A percentile compares a stretch with the other conserved stretches of the same genome.
Evolutionary conservation across 2,113 vertebrate species (phyloP).

Genomic region (Leptodactylus fuscus): DNA sequence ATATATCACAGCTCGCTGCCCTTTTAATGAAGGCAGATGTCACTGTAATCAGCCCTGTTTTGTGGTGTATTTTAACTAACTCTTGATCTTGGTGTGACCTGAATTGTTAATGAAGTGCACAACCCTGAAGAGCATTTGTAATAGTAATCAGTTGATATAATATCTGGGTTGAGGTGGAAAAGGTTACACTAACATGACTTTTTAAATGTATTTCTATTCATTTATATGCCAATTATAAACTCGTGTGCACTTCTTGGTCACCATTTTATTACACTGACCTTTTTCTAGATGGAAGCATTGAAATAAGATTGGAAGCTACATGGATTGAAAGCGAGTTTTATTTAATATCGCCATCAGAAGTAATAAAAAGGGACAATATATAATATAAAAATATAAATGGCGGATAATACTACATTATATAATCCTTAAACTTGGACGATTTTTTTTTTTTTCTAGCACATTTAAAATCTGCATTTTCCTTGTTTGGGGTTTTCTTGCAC

Average conservation of each 20-base stretch:
- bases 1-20: neutral
- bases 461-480: neutral
- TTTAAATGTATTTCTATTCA: slow-evolving; percentile 39
- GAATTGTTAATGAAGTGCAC: slow-evolving; percentile 43
- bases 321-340: neutral
- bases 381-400: neutral
- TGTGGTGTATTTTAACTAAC: slow-evolving; percentile 36
- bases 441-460: neutral
- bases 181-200: slow-evolving; percentile 50
- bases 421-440: neutral
- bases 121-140: slow-evolving; percentile 38
- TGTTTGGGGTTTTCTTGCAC: too few species aligned
- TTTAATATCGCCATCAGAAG: neutral
- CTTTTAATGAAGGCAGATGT: slow-evolving; percentile 26
- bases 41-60: slow-evolving; percentile 18
- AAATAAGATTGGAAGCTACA: slow-evolving; percentile 19
- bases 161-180: slow-evolving; percentile 44
- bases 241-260: slow-evolving; percentile 20
- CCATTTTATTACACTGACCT: slow-evolving; percentile 46
- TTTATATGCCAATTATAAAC: slow-evolving; percentile 50
- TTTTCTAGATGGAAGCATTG: slow-evolving; percentile 21
- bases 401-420: neutral
- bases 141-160: slow-evolving; percentile 48
- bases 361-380: neutral
- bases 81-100: slow-evolving; percentile 22